Evolutionary conservation across 2,113 vertebrate species (phyloP).

Genomic region (Melanocharis versteri): DNA sequence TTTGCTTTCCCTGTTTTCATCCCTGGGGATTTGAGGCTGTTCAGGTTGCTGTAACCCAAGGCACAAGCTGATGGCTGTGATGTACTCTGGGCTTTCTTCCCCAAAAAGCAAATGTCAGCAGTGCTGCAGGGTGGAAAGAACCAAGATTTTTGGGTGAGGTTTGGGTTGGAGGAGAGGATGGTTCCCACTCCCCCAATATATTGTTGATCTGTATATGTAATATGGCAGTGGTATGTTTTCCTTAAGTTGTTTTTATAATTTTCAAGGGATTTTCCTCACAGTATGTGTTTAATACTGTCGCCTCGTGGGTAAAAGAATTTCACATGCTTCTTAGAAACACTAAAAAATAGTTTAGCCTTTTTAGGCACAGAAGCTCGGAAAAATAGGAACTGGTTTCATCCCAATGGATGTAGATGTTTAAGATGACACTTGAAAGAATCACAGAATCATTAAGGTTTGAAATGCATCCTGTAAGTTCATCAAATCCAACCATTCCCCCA

Average conservation of each 20-base stretch:
- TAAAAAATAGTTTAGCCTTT: background rate
- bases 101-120: background rate
- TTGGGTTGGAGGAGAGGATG: background rate
- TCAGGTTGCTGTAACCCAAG: background rate
- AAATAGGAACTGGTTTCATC: background rate
- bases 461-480: background rate
- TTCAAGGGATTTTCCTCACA: background rate
- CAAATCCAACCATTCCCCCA: background rate
- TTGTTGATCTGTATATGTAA: background rate
- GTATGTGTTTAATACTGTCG: background rate
- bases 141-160: background rate
- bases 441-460: background rate
- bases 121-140: background rate
- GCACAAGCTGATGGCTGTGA: background rate
- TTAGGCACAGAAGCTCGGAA: background rate
- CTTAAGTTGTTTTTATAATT: background rate
- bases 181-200: too few species aligned
- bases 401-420: background rate
- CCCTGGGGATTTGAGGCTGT: background rate
- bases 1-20: background rate
- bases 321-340: background rate
- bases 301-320: background rate
- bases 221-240: background rate
- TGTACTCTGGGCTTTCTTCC: accelerated
- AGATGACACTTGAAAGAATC: background rate